These are phyloP conservation scores for Phymastichus coffea DNA, from an alignment of 1,140 invertebrate species.

Conservation along the genomic window DNA sequence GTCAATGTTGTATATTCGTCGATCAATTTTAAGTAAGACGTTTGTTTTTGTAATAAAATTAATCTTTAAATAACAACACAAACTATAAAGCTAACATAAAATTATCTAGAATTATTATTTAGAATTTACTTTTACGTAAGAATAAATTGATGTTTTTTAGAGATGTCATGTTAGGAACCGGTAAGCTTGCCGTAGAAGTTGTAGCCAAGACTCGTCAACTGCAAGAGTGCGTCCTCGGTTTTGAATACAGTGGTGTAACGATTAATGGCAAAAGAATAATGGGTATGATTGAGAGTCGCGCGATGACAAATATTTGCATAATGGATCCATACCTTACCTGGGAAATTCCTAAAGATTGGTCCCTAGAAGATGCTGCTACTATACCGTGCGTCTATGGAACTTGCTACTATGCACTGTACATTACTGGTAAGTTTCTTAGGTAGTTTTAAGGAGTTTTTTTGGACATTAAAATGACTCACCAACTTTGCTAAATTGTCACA, in stretches of 20 bases:
- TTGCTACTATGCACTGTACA: conserved; percentile 76
- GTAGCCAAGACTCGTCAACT: conserved; percentile 58
- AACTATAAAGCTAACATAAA: no score
- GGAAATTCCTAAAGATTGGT: conserved; percentile 81
- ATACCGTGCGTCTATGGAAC: conserved; percentile 85
- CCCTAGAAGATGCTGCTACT: conserved; percentile 82
- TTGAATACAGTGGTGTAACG: conserved; percentile 69
- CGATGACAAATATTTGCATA: conserved; percentile 62
- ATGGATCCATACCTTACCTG: conserved; percentile 67
- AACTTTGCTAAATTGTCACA: not conserved
- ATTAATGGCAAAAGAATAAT: conserved; percentile 66
- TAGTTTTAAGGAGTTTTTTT: not conserved
- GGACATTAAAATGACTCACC: not conserved
- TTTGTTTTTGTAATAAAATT: no score
- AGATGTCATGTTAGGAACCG: conserved; percentile 77
- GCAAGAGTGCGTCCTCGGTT: conserved; percentile 69
- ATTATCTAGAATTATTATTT: no score
- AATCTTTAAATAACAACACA: no score
- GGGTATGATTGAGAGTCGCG: conserved; percentile 64
- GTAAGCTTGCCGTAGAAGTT: conserved; percentile 67
- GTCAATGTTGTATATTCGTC: conserved; percentile 65
- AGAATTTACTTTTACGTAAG: no score
- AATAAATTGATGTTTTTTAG: no score
- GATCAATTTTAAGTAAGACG: conserved; percentile 62
- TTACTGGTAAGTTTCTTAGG: conserved; percentile 48